Conservation (phyloP, 2,797 vertebrate genomes). For the Fringilla coelebs region DNA sequence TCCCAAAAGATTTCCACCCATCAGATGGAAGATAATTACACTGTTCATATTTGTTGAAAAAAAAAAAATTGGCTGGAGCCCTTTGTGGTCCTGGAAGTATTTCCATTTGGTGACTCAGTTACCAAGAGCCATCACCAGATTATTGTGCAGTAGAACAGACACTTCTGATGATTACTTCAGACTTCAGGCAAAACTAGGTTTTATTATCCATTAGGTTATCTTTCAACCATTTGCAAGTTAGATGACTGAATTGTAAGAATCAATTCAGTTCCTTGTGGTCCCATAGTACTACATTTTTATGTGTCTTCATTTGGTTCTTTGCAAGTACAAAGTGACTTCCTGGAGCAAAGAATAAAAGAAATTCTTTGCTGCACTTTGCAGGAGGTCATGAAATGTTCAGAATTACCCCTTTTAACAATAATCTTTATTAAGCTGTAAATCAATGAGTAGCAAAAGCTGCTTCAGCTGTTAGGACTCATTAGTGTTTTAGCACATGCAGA, state of each 20-base stretch:
- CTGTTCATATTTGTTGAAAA: not conserved
- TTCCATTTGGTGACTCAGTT: not conserved
- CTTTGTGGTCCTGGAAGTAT: not conserved
- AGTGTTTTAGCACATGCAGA: not conserved
- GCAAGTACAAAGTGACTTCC: not conserved
- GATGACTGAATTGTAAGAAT: not conserved
- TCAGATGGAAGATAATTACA: not conserved
- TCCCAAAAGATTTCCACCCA: not conserved
- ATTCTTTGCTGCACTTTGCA: not conserved
- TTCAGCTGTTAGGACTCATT: not conserved
- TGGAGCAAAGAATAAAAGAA: not conserved
- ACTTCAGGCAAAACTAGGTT: not conserved
- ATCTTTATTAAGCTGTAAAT: not conserved
- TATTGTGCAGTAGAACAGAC: not conserved
- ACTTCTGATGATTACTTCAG: not conserved
- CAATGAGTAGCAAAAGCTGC: not conserved
- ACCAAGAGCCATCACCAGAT: not conserved
- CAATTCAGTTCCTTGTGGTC: not conserved
- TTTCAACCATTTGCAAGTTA: not conserved
- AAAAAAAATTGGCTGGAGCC: not conserved
- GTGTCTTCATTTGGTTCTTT: not conserved
- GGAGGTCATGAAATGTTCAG: not conserved
- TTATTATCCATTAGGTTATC: not conserved
- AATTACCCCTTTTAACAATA: not conserved
- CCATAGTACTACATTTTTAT: not conserved